Evolutionary conservation across 2,113 vertebrate genomes (phyloP).

Genomic region (Sorex araneus): DNA sequence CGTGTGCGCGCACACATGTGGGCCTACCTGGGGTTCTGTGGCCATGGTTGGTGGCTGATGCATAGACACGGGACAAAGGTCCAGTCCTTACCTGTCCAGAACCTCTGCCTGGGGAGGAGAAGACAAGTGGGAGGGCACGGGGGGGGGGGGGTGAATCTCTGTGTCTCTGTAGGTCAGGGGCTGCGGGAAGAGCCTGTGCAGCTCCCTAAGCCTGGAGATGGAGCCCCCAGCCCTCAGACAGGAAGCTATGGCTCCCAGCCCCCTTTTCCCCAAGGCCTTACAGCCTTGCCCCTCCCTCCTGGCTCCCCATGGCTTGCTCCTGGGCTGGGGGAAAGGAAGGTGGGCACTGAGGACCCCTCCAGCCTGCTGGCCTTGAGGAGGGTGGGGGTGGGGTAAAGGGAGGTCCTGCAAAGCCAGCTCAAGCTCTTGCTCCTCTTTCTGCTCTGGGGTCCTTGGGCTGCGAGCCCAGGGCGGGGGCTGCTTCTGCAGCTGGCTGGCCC

Average conservation of each 20-base stretch:
- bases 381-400: background rate
- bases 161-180: conserved; percentile 3
- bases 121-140: too few relatives aligned
- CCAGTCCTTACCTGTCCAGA: background rate
- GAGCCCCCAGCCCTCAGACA: conserved; percentile 57
- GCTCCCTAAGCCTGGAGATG: conserved; percentile 60
- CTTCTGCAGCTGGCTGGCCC: conserved; percentile 81
- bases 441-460: conserved; percentile 81
- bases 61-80: background rate
- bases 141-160: background rate
- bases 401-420: background rate
- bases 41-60: background rate
- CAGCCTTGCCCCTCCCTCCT: background rate
- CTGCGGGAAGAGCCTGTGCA: conserved; percentile 28
- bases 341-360: conserved; percentile 4
- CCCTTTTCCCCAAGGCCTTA: conserved; percentile 46
- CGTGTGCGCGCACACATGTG: background rate
- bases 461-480: conserved; percentile 75
- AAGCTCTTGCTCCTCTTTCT: conserved; percentile 54
- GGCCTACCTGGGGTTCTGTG: background rate
- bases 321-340: conserved; percentile 33
- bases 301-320: conserved; percentile 7
- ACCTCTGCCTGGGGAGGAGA: background rate
- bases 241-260: conserved; percentile 71
- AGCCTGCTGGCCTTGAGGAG: conserved; percentile 4